Evolutionary conservation across 2,888 invertebrate species (phyloP).

Genomic region (Mantis religiosa): DNA sequence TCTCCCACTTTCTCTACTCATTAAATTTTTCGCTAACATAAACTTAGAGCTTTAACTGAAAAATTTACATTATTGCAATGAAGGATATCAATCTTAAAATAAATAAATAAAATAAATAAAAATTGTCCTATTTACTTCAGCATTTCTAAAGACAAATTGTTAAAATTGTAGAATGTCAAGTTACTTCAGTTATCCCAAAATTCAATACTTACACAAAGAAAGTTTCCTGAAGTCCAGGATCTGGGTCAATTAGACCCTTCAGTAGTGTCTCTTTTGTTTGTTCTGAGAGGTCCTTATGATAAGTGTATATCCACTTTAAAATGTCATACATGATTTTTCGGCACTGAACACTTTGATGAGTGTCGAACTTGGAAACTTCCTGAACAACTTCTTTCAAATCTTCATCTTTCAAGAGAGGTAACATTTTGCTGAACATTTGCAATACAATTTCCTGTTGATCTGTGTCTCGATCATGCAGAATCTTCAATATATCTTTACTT

Average conservation of each 20-base stretch:
- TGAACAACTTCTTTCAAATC: slow-evolving; percentile 29
- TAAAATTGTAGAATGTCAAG: neutral
- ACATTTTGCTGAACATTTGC: slow-evolving; percentile 38
- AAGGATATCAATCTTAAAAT: no score
- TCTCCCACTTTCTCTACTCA: no score
- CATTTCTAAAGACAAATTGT: neutral
- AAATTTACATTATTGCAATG: no score
- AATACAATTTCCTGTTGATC: slow-evolving; percentile 38
- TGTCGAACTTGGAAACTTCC: slow-evolving; percentile 33
- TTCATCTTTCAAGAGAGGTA: slow-evolving; percentile 33
- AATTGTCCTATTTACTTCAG: no score
- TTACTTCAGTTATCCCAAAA: neutral
- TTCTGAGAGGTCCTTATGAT: slow-evolving; percentile 30
- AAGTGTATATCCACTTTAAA: slow-evolving; percentile 41
- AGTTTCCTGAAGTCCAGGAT: slow-evolving; percentile 46
- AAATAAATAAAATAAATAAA: no score
- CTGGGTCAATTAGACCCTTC: slow-evolving; percentile 49
- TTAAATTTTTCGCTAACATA: no score
- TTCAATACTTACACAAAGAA: slow-evolving; percentile 41
- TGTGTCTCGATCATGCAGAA: slow-evolving; percentile 30
- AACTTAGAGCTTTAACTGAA: no score
- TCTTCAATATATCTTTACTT: slow-evolving; percentile 14
- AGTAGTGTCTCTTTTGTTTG: slow-evolving; percentile 43
- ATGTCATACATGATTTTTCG: slow-evolving; percentile 43
- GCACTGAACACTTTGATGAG: slow-evolving; percentile 36